Evolutionary conservation across 2,888 invertebrate species (phyloP), one percentile per base, ranked within the genome.

Genomic region (Xestoiulus laeticollis): DNA sequence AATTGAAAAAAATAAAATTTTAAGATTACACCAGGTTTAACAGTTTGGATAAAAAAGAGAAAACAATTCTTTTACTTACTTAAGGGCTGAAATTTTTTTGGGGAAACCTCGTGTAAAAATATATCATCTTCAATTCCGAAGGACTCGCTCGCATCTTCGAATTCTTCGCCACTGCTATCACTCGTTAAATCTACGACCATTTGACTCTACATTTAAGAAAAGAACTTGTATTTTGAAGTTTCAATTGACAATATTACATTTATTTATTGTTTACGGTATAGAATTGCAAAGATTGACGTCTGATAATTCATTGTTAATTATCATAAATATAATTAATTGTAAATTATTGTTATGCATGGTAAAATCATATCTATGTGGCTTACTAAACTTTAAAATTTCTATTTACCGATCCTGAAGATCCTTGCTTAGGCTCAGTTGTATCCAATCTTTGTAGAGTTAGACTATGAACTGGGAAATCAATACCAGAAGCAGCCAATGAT

Each of bases 71-170:
- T n/a, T 68, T 78, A 93, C 94, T 93, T 92, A 97, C 96, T 96
- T 89, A 97, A 93, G 89, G 96, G 95, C 91, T 95, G 95, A 88
- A 95, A 93, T 90, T 95, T 94, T 91, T 95, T 95, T 32, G 94
- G 93, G 87, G 95, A 94, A 88, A 95, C 94, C 91, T 96, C 96
- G 26, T 95, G 94, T 87, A 90, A 88, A 91, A 96, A 96, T 93
- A 96, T 95, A 91, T 97, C 97, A 91, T 98, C 97, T 90, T 97
- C 97, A 6, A 95, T 95, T 59, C 95, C 95, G 91, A 96, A 96
- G 87, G 94, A 94, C 91, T 97, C 97, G 0, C 95, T 95, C 0
- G 96, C 95, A 92, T 97, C 97, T 91, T 97, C 97, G 91, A 96
- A 95, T 91, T 98, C 97, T 91, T 97, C 92, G 43, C 90, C 91